Percentiles rank a stretch among this genome's conserved stretches.
These are phyloP conservation scores for Podarcis lilfordi DNA, from an alignment of 2,797 vertebrate genomes.

Conservation along the genomic window DNA sequence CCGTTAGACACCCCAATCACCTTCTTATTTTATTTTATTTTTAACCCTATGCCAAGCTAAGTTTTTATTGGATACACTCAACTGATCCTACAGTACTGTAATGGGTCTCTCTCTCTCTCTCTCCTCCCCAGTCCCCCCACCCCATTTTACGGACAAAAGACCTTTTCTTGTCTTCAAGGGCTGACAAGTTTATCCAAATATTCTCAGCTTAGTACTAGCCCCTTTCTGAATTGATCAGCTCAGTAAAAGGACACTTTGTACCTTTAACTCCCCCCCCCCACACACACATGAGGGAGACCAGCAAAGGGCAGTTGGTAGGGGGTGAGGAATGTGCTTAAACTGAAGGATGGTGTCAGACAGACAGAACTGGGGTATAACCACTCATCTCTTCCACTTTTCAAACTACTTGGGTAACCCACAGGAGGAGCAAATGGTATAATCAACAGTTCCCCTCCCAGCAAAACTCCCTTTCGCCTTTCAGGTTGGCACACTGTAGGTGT, in stretches of 20 bases:
- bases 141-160: constrained; percentile 76
- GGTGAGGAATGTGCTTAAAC: neutral
- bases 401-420: neutral
- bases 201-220: constrained; percentile 75
- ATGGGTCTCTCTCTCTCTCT: constrained; percentile 65
- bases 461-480: neutral
- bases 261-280: neutral
- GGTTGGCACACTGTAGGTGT: neutral
- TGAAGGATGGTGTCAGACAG: neutral
- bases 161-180: constrained; percentile 77
- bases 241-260: constrained; percentile 76
- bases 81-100: constrained; percentile 71
- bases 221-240: constrained; percentile 64
- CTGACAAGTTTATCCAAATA: constrained; percentile 83
- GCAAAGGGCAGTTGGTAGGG: neutral
- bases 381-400: neutral
- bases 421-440: neutral
- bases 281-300: neutral
- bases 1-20: constrained; percentile 67
- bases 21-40: constrained; percentile 50
- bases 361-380: neutral
- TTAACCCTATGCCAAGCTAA: constrained; percentile 35
- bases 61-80: constrained; percentile 79
- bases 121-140: constrained; percentile 33
- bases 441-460: neutral